Evolutionary conservation across 1,140 invertebrate genomes (phyloP).

Genomic region (Cotesia typhae): DNA sequence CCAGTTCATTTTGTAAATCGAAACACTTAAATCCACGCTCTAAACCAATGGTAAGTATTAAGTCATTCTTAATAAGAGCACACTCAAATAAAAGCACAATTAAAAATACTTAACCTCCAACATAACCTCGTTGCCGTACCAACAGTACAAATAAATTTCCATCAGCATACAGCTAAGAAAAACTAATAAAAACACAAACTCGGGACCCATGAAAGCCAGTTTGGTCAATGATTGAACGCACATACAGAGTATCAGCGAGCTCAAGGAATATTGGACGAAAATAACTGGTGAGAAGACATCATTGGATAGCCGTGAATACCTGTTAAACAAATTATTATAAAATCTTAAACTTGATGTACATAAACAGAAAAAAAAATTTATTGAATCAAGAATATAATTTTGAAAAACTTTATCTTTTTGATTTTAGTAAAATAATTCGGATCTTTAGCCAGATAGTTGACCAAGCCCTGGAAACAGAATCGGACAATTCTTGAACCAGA

Average conservation of each 20-base stretch:
- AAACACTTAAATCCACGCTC: neutral
- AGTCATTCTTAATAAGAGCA: no score
- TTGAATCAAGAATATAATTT: no score
- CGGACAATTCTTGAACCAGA: no score
- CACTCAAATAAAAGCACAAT: neutral
- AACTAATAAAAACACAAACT: constrained; percentile 32
- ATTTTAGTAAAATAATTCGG: no score
- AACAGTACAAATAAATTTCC: constrained; percentile 41
- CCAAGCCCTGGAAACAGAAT: no score
- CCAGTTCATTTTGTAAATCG: constrained; percentile 7
- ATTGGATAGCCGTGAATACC: neutral
- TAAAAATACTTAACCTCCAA: constrained; percentile 11
- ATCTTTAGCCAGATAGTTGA: no score
- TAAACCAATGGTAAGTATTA: neutral
- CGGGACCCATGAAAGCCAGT: constrained; percentile 23
- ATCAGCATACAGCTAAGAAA: constrained; percentile 35
- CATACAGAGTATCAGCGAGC: constrained; percentile 37
- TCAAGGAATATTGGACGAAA: constrained; percentile 34
- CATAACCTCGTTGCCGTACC: constrained; percentile 41
- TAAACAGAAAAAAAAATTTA: no score
- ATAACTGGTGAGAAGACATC: constrained; percentile 13
- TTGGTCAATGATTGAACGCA: constrained; percentile 39
- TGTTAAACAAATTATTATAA: neutral
- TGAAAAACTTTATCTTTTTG: no score
- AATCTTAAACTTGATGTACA: no score